These are phyloP conservation scores for Tenebrosternarchus preto DNA, from an alignment of 2,113 vertebrate species.

Conservation along the genomic window DNA sequence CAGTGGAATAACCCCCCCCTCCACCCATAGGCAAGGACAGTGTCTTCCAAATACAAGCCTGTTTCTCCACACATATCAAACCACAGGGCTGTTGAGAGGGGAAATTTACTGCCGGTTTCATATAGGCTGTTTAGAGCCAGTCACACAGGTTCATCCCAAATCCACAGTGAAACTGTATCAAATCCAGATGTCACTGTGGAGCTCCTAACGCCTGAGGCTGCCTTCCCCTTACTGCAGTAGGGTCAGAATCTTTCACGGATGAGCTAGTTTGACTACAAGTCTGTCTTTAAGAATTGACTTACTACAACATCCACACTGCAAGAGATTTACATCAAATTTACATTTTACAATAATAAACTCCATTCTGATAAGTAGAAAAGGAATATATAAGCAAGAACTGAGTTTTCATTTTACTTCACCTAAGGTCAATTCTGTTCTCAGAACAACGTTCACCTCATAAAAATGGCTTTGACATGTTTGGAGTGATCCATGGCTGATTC, in stretches of 20 bases:
- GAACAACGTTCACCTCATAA: background rate
- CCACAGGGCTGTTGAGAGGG: background rate
- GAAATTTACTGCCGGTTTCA: background rate
- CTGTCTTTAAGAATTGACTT: background rate
- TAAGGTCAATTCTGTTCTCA: background rate
- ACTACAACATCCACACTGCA: no score
- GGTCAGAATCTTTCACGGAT: background rate
- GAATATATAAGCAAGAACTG: no score
- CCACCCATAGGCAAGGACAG: background rate
- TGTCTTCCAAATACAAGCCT: background rate
- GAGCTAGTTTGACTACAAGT: background rate
- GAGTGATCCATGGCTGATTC: background rate
- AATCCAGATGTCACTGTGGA: slow-evolving; percentile 10
- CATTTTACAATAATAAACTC: no score
- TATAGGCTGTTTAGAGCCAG: background rate
- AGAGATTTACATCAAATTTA: no score
- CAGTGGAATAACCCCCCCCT: background rate
- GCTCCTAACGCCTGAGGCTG: background rate
- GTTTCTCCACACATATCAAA: background rate
- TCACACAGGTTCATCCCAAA: background rate
- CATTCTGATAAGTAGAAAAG: no score
- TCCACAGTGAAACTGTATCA: background rate
- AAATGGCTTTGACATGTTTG: background rate
- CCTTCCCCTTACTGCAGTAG: background rate
- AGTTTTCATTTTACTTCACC: no score